Base-by-base conservation (phyloP, 2,797 vertebrate genomes). In the Gouania willdenowi region DNA sequence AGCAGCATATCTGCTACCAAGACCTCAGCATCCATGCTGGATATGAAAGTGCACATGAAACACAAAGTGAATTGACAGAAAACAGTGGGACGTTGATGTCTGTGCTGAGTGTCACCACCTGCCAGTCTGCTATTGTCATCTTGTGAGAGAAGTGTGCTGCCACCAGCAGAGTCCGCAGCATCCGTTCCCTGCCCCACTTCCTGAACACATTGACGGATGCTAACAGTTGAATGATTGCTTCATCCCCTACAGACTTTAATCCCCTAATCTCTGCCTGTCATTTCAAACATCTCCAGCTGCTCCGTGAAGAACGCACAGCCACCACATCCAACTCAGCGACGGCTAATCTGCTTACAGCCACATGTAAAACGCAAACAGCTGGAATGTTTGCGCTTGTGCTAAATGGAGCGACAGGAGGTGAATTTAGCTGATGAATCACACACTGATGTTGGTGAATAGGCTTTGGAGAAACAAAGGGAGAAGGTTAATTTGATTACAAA, bases 291-390 rank as follows among this genome's bases (percentile, higher is more conserved):
- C 66, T 70, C 59, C 70, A 50, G 48, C 70, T 63, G 65, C 28
- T 48, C 37, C 26, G 38, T 55, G 55, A 32, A 51, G 24, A 67
- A 40, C 36, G 26, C 43, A 61, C 28, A 51, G 39, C 61, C 45
- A 51, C 66, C 61, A 70, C 62, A 62, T 52, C 62, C 49, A 70
- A 58, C 42, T 66, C 43, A 52, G 41, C 43, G 53, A 26, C 41
- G 48, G 51, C n/a, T 74, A 79, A 80, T 83, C 78, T 46, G 12
- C 75, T 79, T 66, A 82, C 51, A 79, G 68, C 66, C 56, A 49
- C 39, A 26, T 20, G 37, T 10, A 15, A 47, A 64, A 74, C 45
- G 66, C 29, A 68, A 55, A 65, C 62, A 59, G 44, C 63, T 35
- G 61, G 58, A 71, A 40, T 65, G 74, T 73, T 62, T 66, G 56